phyloP scores from a whole-genome alignment of 2,113 vertebrate genomes.

The Ceuthmochares aereus region DNA sequence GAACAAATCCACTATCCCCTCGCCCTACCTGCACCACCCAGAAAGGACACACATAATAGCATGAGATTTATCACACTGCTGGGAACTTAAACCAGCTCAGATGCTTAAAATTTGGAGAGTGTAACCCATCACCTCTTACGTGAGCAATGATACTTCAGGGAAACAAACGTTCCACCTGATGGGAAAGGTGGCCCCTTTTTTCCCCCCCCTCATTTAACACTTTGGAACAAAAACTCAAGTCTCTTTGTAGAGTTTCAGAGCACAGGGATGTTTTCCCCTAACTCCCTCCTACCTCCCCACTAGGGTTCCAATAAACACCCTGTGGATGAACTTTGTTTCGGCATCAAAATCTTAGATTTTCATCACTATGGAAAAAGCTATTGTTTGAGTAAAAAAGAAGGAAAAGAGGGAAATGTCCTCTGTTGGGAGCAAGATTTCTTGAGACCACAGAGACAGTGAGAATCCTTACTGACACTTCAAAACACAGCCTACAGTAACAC shows the following conservation, averaged over 20 bases:
- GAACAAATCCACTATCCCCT: background rate
- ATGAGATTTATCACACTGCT: background rate
- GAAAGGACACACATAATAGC: background rate
- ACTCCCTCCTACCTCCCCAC: accelerated
- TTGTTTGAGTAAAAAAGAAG: background rate
- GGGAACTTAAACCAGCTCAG: background rate
- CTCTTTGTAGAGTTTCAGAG: background rate
- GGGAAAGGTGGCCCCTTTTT: background rate
- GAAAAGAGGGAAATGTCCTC: accelerated
- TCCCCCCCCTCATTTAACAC: background rate
- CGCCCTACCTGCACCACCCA: background rate
- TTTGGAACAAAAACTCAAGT: background rate
- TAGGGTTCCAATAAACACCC: background rate
- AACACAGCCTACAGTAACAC: background rate
- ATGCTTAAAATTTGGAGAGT: background rate
- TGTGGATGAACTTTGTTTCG: background rate
- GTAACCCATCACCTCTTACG: background rate
- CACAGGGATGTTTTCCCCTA: background rate
- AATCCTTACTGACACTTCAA: background rate
- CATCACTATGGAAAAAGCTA: background rate
- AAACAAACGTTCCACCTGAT: background rate
- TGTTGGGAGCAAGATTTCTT: background rate
- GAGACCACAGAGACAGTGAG: background rate
- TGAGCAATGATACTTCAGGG: background rate
- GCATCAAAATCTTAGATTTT: background rate